These are phyloP conservation scores for Heterocephalus glaber DNA, from an alignment of 2,113 vertebrate species.

Conservation along the genomic window DNA sequence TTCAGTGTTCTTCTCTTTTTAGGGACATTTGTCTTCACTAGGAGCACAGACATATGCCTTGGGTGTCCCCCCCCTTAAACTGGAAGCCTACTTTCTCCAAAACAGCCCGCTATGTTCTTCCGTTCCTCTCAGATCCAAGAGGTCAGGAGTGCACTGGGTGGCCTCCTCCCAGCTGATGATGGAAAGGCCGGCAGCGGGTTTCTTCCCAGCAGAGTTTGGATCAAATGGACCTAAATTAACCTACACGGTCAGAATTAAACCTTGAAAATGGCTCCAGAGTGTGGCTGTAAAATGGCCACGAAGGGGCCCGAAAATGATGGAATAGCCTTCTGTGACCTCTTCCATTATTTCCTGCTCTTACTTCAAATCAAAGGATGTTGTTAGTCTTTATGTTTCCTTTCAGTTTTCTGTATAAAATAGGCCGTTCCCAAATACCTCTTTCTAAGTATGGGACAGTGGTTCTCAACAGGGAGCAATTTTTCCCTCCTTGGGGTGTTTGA, in stretches of 20 bases:
- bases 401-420: not conserved
- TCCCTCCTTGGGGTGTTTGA: accelerated
- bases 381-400: not conserved
- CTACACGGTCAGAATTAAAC: not conserved
- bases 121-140: accelerated
- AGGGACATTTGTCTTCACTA: accelerated
- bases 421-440: not conserved
- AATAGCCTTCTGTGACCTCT: not conserved
- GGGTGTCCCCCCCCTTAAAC: too few relatives aligned
- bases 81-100: not conserved
- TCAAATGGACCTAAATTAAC: accelerated
- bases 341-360: not conserved
- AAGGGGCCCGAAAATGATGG: not conserved
- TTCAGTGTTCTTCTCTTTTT: not conserved
- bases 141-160: accelerated
- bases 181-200: not conserved
- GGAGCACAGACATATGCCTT: accelerated
- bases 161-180: accelerated
- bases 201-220: not conserved
- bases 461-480: accelerated
- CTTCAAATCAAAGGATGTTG: not conserved
- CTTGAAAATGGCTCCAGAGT: not conserved
- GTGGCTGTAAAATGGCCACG: not conserved
- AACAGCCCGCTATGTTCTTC: not conserved
- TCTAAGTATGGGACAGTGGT: not conserved